A percentile compares a stretch with the other conserved stretches of the same genome.
phyloP scores from a whole-genome alignment of 1,140 invertebrate species.

The Hylaeus volcanicus region DNA sequence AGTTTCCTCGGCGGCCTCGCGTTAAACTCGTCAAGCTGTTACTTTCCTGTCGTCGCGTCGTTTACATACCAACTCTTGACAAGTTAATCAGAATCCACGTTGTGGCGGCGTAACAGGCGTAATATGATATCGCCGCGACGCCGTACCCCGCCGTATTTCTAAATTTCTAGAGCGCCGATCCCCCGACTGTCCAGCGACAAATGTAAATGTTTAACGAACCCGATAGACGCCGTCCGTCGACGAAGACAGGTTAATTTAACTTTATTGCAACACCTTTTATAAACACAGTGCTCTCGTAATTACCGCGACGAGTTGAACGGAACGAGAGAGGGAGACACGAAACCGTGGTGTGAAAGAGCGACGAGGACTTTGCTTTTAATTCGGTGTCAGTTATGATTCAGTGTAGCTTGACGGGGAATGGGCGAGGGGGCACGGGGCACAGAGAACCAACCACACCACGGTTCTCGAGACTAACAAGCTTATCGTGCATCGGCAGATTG shows the following conservation, averaged over 20 bases:
- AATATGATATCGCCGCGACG: conserved; percentile 48
- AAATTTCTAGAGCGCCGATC: conserved; percentile 25
- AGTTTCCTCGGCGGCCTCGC: background rate
- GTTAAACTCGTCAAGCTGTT: conserved; percentile 9
- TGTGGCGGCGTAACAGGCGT: conserved; percentile 35
- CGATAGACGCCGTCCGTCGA: conserved; percentile 10
- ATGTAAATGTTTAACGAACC: conserved; percentile 44
- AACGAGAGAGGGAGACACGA: background rate
- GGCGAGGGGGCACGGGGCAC: background rate
- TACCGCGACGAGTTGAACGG: conserved; percentile 21
- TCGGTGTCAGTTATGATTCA: conserved; percentile 51
- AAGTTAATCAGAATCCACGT: conserved; percentile 30
- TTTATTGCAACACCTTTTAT: conserved; percentile 47
- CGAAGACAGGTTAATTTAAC: conserved; percentile 50
- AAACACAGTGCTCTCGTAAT: conserved; percentile 42
- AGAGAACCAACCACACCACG: background rate
- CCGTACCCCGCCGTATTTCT: conserved; percentile 9
- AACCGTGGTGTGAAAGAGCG: background rate
- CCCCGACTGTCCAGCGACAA: background rate
- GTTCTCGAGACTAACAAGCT: conserved; percentile 28
- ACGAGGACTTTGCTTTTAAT: conserved; percentile 41
- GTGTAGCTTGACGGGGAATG: conserved; percentile 27
- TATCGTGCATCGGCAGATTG: conserved; percentile 52
- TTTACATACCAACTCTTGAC: conserved; percentile 20
- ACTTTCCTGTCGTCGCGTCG: conserved; percentile 27